A percentile compares a stretch with the other conserved stretches of the same genome.
Evolutionary conservation across 2,888 invertebrate genomes (phyloP).

Genomic region (Orchestes rusci): DNA sequence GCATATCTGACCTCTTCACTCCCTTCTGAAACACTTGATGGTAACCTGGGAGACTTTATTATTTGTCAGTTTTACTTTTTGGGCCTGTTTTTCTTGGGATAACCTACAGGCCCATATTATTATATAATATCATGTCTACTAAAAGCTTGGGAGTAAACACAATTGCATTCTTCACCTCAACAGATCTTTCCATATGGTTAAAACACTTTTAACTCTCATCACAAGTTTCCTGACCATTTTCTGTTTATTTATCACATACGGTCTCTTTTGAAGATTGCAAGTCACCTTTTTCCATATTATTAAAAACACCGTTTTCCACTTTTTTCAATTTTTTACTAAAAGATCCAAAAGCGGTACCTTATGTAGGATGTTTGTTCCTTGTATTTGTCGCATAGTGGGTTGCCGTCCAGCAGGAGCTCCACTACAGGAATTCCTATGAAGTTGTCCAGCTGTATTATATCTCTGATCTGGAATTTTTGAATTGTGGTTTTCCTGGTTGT

Average conservation of each 20-base stretch:
- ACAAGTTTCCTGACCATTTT: too few relatives aligned
- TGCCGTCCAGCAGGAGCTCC: slow-evolving; percentile 72
- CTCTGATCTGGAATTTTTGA: slow-evolving; percentile 62
- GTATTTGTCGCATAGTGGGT: slow-evolving; percentile 73
- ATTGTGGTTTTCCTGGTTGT: too few relatives aligned
- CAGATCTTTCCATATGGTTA: too few relatives aligned
- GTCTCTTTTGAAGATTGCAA: too few relatives aligned
- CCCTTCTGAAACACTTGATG: slow-evolving; percentile 1
- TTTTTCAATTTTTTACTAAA: too few relatives aligned
- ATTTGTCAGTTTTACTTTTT: slow-evolving; percentile 3
- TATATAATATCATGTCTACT: slow-evolving; percentile 17
- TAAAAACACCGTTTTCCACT: too few relatives aligned
- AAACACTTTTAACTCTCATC: too few relatives aligned
- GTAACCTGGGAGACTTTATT: background rate
- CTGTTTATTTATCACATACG: too few relatives aligned
- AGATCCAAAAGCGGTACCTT: slow-evolving; percentile 57
- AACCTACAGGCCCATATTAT: too few relatives aligned
- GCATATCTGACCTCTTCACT: slow-evolving; percentile 14
- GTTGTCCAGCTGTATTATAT: slow-evolving; percentile 56
- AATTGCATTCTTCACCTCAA: too few relatives aligned
- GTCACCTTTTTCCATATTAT: background rate
- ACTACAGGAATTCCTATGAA: slow-evolving; percentile 64
- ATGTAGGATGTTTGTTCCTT: slow-evolving; percentile 69
- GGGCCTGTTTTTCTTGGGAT: too few relatives aligned
- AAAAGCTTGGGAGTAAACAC: slow-evolving; percentile 21